Conservation (phyloP, 2,113 vertebrate species). For the Phrynosoma blainvillii region DNA sequence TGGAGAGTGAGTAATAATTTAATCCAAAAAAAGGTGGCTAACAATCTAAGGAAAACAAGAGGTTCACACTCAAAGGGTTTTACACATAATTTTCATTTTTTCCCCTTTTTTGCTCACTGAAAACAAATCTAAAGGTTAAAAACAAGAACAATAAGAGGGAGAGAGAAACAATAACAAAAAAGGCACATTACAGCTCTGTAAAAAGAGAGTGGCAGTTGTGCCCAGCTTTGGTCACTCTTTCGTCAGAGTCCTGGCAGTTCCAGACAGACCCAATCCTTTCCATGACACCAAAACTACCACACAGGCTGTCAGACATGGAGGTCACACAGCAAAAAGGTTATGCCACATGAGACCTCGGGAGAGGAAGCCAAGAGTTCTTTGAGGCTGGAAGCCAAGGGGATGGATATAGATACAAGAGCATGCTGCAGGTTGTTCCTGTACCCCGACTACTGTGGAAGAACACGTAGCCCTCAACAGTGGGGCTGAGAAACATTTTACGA, state of each 20-base stretch:
- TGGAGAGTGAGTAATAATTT: constrained; percentile 29
- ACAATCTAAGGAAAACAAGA: constrained; percentile 54
- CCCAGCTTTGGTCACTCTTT: constrained; percentile 57
- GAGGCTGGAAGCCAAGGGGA: constrained; percentile 8
- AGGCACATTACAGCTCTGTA: constrained; percentile 71
- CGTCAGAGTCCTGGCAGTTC: constrained; percentile 36
- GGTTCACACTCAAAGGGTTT: constrained; percentile 39
- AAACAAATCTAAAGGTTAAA: constrained; percentile 50
- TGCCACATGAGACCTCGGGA: background rate
- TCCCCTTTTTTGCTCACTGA: constrained; percentile 25
- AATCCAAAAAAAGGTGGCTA: constrained; percentile 35
- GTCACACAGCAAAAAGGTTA: background rate
- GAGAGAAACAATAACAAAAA: constrained; percentile 28
- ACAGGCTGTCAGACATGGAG: background rate
- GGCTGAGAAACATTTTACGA: no score
- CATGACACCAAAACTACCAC: constrained; percentile 10
- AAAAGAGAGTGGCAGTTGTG: constrained; percentile 57
- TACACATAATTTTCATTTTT: constrained; percentile 33
- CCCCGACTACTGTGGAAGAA: background rate
- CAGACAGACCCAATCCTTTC: constrained; percentile 33
- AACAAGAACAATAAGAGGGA: background rate
- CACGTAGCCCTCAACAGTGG: background rate
- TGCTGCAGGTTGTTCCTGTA: background rate
- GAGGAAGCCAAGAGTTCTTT: background rate
- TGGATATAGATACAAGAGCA: constrained; percentile 39